Percentiles rank a stretch among this genome's conserved stretches.
phyloP scores from a whole-genome alignment of 2,797 vertebrate genomes.

The Acanthurus tractus region DNA sequence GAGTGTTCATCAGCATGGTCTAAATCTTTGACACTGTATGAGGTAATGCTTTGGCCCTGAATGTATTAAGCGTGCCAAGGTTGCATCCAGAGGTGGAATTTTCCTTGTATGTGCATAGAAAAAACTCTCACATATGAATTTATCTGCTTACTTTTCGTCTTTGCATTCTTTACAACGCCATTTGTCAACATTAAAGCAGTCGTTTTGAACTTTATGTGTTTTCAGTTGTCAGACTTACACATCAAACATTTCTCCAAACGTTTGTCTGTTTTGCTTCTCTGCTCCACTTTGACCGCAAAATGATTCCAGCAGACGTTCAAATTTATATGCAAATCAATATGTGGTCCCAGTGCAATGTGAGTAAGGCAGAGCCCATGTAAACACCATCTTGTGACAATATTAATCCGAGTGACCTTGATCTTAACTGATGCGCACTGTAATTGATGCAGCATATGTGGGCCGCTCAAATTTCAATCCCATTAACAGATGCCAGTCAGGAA shows the following conservation, averaged over 20 bases:
- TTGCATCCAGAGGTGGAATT: background rate
- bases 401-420: constrained; percentile 30
- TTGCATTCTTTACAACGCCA: background rate
- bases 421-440: constrained; percentile 25
- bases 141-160: background rate
- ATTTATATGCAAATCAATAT: constrained; percentile 35
- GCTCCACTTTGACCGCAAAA: constrained; percentile 12
- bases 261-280: background rate
- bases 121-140: background rate
- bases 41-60: background rate
- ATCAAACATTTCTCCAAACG: constrained; percentile 1
- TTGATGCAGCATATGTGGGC: constrained; percentile 40
- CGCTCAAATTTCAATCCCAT: constrained; percentile 28
- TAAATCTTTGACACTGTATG: background rate
- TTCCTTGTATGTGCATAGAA: background rate
- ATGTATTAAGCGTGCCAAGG: background rate
- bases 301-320: constrained; percentile 16
- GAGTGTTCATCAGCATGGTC: background rate
- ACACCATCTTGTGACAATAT: constrained; percentile 41
- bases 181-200: background rate
- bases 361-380: constrained; percentile 26
- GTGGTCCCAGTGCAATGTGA: background rate
- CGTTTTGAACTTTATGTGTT: background rate
- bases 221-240: background rate
- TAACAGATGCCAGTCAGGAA: constrained; percentile 44